Conservation (phyloP, 2,888 invertebrate species). For the Eristalinus sepulchralis region DNA sequence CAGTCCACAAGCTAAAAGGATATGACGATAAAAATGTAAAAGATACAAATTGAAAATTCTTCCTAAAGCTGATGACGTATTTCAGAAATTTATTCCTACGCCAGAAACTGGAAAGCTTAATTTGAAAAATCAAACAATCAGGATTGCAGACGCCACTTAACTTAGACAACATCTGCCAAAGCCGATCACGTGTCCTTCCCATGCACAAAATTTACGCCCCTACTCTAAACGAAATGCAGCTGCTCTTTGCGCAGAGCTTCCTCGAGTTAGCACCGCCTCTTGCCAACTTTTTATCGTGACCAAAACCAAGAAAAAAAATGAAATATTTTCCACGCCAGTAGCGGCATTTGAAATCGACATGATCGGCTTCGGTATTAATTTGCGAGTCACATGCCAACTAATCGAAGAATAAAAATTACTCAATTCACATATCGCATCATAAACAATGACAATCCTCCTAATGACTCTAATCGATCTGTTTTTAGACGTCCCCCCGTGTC, state of each 20-base stretch:
- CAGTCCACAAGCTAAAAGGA: too few species aligned
- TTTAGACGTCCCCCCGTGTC: conserved; percentile 5
- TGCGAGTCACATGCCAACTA: not conserved
- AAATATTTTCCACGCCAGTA: not conserved
- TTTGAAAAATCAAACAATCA: not conserved
- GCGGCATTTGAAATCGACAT: not conserved
- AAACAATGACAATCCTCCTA: not conserved
- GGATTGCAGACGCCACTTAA: not conserved
- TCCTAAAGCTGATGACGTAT: too few species aligned
- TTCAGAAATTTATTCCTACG: too few species aligned
- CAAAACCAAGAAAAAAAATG: not conserved
- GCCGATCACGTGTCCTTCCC: not conserved
- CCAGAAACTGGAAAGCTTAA: not conserved
- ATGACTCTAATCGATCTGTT: conserved; percentile 44
- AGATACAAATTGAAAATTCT: too few species aligned
- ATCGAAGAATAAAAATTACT: conserved; percentile 3
- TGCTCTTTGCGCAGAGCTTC: not conserved
- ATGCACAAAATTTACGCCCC: not conserved
- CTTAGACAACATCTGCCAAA: not conserved
- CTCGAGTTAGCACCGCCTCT: not conserved
- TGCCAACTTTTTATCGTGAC: not conserved
- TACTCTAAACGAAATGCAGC: not conserved
- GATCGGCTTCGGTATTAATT: not conserved
- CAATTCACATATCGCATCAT: conserved; percentile 10
- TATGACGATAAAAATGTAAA: too few species aligned